Conservation (phyloP, 2,888 invertebrate species). For the Drosophila meridiana region DNA sequence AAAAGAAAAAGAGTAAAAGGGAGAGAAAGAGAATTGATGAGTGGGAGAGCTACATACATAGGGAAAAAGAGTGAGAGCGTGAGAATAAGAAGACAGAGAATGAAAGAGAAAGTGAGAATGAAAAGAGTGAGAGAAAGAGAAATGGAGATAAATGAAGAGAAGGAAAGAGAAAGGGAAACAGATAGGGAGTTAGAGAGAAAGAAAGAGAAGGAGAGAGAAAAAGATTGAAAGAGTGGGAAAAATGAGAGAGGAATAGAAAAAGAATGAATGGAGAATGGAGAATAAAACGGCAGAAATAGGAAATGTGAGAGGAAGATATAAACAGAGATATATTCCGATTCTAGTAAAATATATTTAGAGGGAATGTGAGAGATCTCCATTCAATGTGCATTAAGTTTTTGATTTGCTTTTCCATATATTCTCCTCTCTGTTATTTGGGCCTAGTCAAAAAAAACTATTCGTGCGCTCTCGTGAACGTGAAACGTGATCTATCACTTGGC, state of each 20-base stretch:
- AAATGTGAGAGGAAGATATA: no score
- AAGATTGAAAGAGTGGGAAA: background rate
- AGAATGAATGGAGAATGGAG: background rate
- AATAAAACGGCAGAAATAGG: background rate
- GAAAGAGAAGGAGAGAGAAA: background rate
- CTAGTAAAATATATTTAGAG: no score
- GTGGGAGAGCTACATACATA: no score
- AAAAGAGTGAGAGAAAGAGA: background rate
- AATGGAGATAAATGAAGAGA: background rate
- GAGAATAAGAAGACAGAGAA: background rate
- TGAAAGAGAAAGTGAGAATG: background rate
- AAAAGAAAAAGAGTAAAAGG: no score
- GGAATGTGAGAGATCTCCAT: background rate
- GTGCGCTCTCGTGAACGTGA: background rate
- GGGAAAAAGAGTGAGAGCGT: background rate
- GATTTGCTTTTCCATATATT: background rate
- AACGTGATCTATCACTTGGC: conserved; percentile 4
- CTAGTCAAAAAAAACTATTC: background rate
- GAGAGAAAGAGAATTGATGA: no score
- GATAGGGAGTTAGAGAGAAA: background rate
- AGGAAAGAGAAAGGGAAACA: background rate
- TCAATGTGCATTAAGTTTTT: background rate
- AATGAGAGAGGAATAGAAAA: background rate
- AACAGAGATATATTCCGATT: no score
- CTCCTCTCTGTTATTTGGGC: no score